Conservation (phyloP, 2,797 vertebrate species). For the Enteromius radiatus region DNA sequence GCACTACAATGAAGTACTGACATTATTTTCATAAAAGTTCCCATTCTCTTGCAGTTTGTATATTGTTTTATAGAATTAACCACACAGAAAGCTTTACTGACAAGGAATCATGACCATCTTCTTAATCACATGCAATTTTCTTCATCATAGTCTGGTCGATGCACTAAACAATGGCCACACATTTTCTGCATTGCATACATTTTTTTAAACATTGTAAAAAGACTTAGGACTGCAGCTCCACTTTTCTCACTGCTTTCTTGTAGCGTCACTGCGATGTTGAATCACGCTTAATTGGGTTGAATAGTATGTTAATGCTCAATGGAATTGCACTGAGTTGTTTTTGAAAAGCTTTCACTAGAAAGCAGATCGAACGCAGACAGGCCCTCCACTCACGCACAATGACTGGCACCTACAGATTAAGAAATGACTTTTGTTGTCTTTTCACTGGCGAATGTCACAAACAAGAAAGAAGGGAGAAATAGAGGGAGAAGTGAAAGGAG, state of each 20-base stretch:
- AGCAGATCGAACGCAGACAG: slow-evolving; percentile 56
- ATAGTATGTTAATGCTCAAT: slow-evolving; percentile 63
- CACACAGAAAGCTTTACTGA: slow-evolving; percentile 9
- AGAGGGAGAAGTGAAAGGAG: slow-evolving; percentile 53
- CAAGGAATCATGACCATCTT: background rate
- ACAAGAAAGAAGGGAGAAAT: slow-evolving; percentile 76
- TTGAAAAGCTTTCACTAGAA: slow-evolving; percentile 61
- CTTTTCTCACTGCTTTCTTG: slow-evolving; percentile 71
- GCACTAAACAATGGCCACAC: slow-evolving; percentile 68
- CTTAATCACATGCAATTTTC: slow-evolving; percentile 66
- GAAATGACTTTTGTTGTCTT: slow-evolving; percentile 85
- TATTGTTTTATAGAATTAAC: background rate
- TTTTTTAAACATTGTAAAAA: slow-evolving; percentile 53
- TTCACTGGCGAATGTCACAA: slow-evolving; percentile 83
- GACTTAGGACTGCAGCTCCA: slow-evolving; percentile 68
- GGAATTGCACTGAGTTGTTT: slow-evolving; percentile 78
- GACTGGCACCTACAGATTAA: slow-evolving; percentile 80
- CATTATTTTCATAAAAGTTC: background rate
- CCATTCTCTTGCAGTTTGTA: background rate
- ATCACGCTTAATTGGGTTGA: slow-evolving; percentile 81
- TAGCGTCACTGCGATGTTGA: slow-evolving; percentile 78
- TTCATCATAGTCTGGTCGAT: background rate
- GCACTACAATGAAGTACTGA: background rate
- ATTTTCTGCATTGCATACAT: slow-evolving; percentile 73
- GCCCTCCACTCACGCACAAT: slow-evolving; percentile 69